Base-by-base conservation (phyloP, 2,797 vertebrate genomes). In the Leptodactylus fallax region DNA sequence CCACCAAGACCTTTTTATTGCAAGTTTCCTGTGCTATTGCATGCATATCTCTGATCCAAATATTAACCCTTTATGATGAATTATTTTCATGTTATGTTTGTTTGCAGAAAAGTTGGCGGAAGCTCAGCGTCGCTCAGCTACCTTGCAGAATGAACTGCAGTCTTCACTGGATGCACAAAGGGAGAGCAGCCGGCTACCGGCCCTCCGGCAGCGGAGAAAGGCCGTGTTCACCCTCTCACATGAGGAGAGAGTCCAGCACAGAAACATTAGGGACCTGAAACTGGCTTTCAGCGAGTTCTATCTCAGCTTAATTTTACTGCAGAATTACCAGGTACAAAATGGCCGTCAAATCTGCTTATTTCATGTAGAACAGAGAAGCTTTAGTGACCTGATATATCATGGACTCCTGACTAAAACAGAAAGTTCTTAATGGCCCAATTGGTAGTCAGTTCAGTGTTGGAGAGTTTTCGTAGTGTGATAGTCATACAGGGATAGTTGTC, bases 261-360 rank as follows among this genome's bases (percentile, higher is more conserved):
- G 98, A 90, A 99, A 99, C 91, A 98, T 99, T 90, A 95, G 96
- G 94, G 97, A 98, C 93, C 96, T 99, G 93, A 97, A 98, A 95
- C 90, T 99, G 91, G 97, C 97, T 94, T 99, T 99, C 95, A 99
- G 97, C 0, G 98, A 99, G 97, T 97, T 98, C 96, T 98, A 97
- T 96, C 97, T 98, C 96, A 99, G 96, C 95, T 95, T 97, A 94
- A 97, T 97, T 93, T 93, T 98, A 87, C 96, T 98, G 90, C 97
- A 98, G 93, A 98, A 98, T 95, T 99, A 98, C 92, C 97, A 98
- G 97, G 97, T 98, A 91, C 63, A 69, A 53, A 1, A 71, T 81
- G 65, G 36, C 36, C 36, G 6, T 36, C 16, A 21, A 61, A 11
- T 61, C 9, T 4, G 63, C n/a, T 21, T 72, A 27, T 67, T 27